phyloP scores from a whole-genome alignment of 2,888 invertebrate genomes.

The Microchrysa polita region DNA sequence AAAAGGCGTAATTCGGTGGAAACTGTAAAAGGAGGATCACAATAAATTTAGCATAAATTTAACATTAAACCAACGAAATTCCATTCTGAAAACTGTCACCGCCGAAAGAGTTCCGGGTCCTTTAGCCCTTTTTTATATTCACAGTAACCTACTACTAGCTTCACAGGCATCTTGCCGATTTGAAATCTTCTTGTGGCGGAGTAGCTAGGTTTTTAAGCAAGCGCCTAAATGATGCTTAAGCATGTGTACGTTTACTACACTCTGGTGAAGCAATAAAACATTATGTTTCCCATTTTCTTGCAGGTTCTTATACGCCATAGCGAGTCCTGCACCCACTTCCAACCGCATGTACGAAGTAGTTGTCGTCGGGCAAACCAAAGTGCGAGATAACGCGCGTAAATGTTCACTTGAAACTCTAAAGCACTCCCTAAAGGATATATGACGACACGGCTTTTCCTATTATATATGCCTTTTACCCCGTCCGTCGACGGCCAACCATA shows the following conservation, averaged over 20 bases:
- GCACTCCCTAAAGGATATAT: constrained; percentile 37
- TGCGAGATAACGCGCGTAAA: constrained; percentile 39
- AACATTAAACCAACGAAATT: constrained; percentile 46
- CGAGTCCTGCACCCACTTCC: no score
- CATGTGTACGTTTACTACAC: constrained; percentile 5
- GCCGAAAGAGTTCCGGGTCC: constrained; percentile 19
- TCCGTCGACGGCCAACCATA: no score
- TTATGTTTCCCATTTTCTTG: constrained; percentile 21
- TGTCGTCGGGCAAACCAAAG: constrained; percentile 15
- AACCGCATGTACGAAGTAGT: no score
- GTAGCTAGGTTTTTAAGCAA: not conserved
- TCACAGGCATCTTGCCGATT: no score
- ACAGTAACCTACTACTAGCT: not conserved
- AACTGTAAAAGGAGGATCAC: constrained; percentile 47
- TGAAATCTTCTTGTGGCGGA: not conserved
- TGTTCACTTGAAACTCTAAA: not conserved
- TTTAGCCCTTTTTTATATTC: not conserved
- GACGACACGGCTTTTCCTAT: constrained; percentile 11
- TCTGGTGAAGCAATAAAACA: constrained; percentile 37
- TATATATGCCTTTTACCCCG: constrained; percentile 3
- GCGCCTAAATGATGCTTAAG: not conserved
- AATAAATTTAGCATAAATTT: constrained; percentile 50
- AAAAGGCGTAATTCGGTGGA: constrained; percentile 35
- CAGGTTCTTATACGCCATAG: not conserved
- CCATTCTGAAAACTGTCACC: constrained; percentile 39